Conservation (phyloP, 2,797 vertebrate genomes). For the Chloroceryle amazona region DNA sequence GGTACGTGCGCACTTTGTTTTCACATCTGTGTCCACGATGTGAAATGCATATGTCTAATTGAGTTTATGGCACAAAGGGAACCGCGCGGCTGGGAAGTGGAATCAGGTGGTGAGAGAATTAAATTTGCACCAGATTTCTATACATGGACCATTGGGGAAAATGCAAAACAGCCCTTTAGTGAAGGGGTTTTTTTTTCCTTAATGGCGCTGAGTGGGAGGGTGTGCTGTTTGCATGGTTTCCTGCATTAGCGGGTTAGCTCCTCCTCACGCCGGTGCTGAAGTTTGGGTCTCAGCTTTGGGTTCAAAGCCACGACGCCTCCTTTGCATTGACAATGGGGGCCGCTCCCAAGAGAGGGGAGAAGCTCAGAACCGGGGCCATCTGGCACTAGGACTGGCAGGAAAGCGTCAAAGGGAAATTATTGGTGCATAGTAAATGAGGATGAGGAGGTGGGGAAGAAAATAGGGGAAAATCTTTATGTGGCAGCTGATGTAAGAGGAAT, state of each 20-base stretch:
- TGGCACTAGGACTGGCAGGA: slow-evolving; percentile 69
- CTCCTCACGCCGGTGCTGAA: slow-evolving; percentile 23
- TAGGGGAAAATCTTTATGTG: slow-evolving; percentile 44
- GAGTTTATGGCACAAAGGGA: slow-evolving; percentile 79
- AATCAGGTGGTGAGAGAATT: slow-evolving; percentile 81
- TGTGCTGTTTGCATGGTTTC: slow-evolving; percentile 74
- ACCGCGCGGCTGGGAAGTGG: slow-evolving; percentile 69
- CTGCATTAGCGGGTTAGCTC: slow-evolving; percentile 59
- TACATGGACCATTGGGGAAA: slow-evolving; percentile 67
- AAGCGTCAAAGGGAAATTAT: slow-evolving; percentile 73
- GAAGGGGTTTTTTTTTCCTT: background rate
- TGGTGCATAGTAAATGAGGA: slow-evolving; percentile 74
- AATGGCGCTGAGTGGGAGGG: slow-evolving; percentile 58
- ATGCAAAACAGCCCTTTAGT: slow-evolving; percentile 72
- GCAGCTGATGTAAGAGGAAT: slow-evolving; percentile 70
- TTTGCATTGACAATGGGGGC: slow-evolving; percentile 75
- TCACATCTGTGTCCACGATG: slow-evolving; percentile 61
- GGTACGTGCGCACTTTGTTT: slow-evolving; percentile 5
- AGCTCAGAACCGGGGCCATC: slow-evolving; percentile 74
- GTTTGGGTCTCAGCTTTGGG: slow-evolving; percentile 70
- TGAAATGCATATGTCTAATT: slow-evolving; percentile 72
- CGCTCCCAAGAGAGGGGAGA: slow-evolving; percentile 65
- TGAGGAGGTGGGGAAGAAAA: slow-evolving; percentile 53
- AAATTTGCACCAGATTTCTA: slow-evolving; percentile 77
- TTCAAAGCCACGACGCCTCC: slow-evolving; percentile 77